Evolutionary conservation across 2,888 invertebrate species (phyloP).

Genomic region (Girardia tigrina): DNA sequence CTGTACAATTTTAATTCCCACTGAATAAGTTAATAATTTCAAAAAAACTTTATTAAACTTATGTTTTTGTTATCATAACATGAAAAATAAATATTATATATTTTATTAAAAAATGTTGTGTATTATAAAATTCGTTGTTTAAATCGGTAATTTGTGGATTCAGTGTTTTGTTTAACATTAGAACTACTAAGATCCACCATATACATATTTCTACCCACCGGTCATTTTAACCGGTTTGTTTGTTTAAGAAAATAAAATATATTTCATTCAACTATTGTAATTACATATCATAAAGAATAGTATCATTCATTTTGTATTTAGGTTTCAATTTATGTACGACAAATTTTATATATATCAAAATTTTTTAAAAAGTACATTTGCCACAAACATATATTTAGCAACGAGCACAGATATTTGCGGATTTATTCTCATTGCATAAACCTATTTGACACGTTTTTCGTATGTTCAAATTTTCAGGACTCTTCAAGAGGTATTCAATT

Average conservation of each 20-base stretch:
- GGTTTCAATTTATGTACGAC: conserved; percentile 11
- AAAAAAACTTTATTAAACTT: no score
- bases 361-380: conserved; percentile 12
- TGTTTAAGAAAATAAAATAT: conserved; percentile 18
- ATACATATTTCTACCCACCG: not conserved
- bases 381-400: conserved; percentile 16
- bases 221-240: not conserved
- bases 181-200: not conserved
- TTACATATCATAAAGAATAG: conserved; percentile 6
- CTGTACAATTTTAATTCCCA: no score
- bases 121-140: no score
- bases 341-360: not conserved
- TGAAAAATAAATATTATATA: no score
- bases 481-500: no score
- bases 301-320: conserved; percentile 23
- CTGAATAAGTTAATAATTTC: no score
- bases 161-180: no score
- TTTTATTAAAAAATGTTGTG: no score
- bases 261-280: conserved; percentile 23
- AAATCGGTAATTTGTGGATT: no score
- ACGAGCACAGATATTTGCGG: conserved; percentile 23
- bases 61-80: no score
- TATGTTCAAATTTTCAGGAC: conserved; percentile 2
- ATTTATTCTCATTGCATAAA: conserved; percentile 12
- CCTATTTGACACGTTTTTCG: conserved; percentile 13